phyloP scores from a whole-genome alignment of 2,797 vertebrate genomes.

The Sciaenops ocellatus region DNA sequence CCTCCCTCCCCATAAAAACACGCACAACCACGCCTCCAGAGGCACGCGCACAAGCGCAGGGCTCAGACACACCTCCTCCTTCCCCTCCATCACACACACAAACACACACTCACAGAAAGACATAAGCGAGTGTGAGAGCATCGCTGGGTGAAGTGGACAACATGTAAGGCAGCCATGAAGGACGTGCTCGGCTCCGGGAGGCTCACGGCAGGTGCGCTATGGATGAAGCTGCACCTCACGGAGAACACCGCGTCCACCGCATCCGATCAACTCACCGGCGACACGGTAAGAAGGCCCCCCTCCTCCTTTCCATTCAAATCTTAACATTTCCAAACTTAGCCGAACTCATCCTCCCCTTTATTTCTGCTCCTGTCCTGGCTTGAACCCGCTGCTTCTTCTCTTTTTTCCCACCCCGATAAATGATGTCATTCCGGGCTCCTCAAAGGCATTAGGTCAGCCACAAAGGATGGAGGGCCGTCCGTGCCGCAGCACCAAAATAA shows the following conservation, averaged over 20 bases:
- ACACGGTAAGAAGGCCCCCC: slow-evolving; percentile 79
- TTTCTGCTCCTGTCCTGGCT: slow-evolving; percentile 10
- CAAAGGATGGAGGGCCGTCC: slow-evolving; percentile 58
- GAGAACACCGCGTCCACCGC: slow-evolving; percentile 61
- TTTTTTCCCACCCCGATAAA: slow-evolving; percentile 1
- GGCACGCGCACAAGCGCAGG: slow-evolving; percentile 75
- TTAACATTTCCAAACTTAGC: slow-evolving; percentile 59
- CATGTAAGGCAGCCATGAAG: slow-evolving; percentile 61
- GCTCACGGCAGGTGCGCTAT: slow-evolving; percentile 61
- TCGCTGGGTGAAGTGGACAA: slow-evolving; percentile 57
- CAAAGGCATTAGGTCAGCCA: slow-evolving; percentile 70
- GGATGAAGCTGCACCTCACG: slow-evolving; percentile 40
- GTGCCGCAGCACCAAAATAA: slow-evolving; percentile 79
- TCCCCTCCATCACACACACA: slow-evolving; percentile 66
- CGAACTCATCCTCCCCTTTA: slow-evolving; percentile 32
- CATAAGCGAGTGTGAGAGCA: slow-evolving; percentile 40
- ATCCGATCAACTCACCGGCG: slow-evolving; percentile 48
- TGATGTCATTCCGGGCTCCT: slow-evolving; percentile 65
- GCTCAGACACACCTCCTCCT: slow-evolving; percentile 80
- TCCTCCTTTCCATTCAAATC: slow-evolving; percentile 10
- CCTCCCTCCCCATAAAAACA: slow-evolving; percentile 55
- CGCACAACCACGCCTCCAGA: slow-evolving; percentile 78
- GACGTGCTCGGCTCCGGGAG: slow-evolving; percentile 49
- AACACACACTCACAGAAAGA: slow-evolving; percentile 17
- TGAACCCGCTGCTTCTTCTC: slow-evolving; percentile 30